Base-by-base conservation (phyloP, 1,140 invertebrate genomes). In the Drosophila kohkoa region DNA sequence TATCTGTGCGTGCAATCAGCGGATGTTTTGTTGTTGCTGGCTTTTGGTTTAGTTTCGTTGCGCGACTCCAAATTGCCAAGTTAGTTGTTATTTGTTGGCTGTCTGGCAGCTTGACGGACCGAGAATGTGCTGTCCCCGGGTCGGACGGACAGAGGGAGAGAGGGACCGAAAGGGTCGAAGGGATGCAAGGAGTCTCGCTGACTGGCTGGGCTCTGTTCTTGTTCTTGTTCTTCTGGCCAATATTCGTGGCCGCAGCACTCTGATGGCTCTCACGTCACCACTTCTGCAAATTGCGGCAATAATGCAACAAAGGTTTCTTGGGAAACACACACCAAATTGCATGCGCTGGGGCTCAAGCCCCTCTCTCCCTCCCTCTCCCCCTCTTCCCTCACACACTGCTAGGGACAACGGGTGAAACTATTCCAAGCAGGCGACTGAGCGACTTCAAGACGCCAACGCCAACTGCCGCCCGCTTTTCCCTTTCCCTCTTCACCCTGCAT, bases 261-360 rank as follows among this genome's bases (percentile, higher is more conserved):
- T 87, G 83, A 87, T 87, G 83, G 83, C 83, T 88, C 83, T 87
- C 83, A 87, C 83, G 83, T 87, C 83, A 87, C 83, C 83, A 87
- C 83, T 87, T 87, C 83, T 82, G 83, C 83, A 87, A 87, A 87
- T 87, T 87, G 83, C 83, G 80, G 83, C 83, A 87, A 87, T 87
- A 87, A 87, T 87, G 83, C 83, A 87, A 87, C 83, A 87, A 87
- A 87, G 83, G 83, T 87, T 87, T 87, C 83, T 87, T 87, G 83
- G 83, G 83, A 87, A 87, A 87, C 83, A 87, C 82, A 88, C 80
- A 80, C 83, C 83, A 87, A 87, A 88, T 88, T 87, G 83, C 83
- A 87, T 82, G 81, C 77, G 75, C 80, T 68, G 83, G 54, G 59
- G 66, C 48, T 54, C 60, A 41, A 51, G 57, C 38, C 3, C 20